Base-by-base conservation (phyloP, 2,888 invertebrate species). In the Furcula furcula region DNA sequence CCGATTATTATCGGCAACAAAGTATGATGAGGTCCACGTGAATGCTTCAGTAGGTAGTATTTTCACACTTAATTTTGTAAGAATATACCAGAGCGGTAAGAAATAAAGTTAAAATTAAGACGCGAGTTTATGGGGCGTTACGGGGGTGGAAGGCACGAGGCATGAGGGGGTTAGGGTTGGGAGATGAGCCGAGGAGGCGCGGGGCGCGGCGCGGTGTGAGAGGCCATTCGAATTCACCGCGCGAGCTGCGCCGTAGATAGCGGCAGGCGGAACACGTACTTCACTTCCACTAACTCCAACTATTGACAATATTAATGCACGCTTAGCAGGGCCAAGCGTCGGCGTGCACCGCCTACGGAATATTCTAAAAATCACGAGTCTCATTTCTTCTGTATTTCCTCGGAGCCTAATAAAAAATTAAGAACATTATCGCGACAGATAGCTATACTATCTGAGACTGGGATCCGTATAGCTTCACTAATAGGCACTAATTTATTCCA, bases 241-340 rank as follows among this genome's bases (percentile, higher is more conserved):
- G 85, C 82, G 82, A 79, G 76, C 83, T 75, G 60, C 73, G 81
- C 82, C 80, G 82, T 82, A 86, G 87, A 88, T 85, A 86, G 85
- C 83, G 82, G 85, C 86, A 86, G 83, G 85, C 86, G 84, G 85
- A 80, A 85, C 87, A 88, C 87, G 87, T 88, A 85, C 86, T 83
- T 83, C 83, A 85, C 84, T 88, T 86, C 86, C 80, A 86, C 85
- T 85, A 87, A 87, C 86, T 86, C 85, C 81, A 84, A 87, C 87
- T 88, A 88, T 87, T 88, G 87, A 88, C 87, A 87, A 86, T 86
- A 87, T 86, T 86, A 86, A 87, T 86, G 86, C 84, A 86, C 85
- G 85, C 81, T 86, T 85, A 86, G 77, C 79, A 78, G 76, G 77
- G 77, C 82, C 78, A 78, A 83, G 74, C 76, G 76, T 52, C 65